These are phyloP conservation scores for Coracias cyanogaster DNA, from an alignment of 2,797 vertebrate species.

Conservation along the genomic window DNA sequence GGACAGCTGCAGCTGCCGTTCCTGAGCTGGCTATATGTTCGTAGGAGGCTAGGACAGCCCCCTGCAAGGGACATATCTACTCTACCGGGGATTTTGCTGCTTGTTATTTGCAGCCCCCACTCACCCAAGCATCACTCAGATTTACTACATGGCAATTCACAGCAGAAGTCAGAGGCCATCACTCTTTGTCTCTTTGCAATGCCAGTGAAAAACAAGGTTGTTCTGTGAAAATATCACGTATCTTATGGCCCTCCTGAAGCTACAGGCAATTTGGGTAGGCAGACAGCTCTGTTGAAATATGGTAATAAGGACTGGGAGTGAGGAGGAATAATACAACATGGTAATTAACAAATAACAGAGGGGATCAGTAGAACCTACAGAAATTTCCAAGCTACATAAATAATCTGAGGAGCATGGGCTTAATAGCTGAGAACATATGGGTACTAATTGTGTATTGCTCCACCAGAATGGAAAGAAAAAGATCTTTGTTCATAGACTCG, in stretches of 20 bases:
- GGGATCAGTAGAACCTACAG: not conserved
- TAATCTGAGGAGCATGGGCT: not conserved
- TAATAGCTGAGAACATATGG: not conserved
- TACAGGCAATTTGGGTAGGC: not conserved
- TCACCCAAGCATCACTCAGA: not conserved
- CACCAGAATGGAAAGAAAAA: not conserved
- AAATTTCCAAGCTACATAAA: not conserved
- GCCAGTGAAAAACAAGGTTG: not conserved
- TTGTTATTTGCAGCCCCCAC: not conserved
- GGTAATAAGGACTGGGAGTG: not conserved
- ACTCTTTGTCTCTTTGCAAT: not conserved
- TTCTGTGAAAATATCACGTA: not conserved
- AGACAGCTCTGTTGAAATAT: constrained; percentile 6
- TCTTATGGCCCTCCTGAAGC: not conserved
- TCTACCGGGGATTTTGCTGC: not conserved
- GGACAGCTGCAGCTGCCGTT: not conserved
- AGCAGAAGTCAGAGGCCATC: not conserved
- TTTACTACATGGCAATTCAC: not conserved
- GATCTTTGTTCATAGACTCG: not conserved
- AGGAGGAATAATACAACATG: not conserved
- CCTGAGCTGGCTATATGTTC: not conserved
- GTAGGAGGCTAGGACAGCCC: not conserved
- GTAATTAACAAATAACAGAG: not conserved
- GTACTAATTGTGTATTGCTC: not conserved
- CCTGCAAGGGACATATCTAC: not conserved